Evolutionary conservation across 2,797 vertebrate genomes (phyloP), one percentile per base, ranked within the genome.

Genomic region (Chromobotia macracanthus): DNA sequence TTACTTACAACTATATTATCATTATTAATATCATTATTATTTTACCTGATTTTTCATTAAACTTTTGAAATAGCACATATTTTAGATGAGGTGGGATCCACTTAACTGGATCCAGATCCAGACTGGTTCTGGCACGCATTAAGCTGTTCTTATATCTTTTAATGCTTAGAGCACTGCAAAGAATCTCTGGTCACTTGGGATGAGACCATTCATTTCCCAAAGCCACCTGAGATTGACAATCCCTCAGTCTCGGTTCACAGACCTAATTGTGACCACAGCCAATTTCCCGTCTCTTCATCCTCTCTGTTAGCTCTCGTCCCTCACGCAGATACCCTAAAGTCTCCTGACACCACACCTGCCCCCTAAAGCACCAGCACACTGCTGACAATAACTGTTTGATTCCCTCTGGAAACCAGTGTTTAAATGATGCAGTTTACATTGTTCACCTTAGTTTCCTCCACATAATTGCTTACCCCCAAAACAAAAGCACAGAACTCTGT

Each of bases 311-410:
- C 69, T 55, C 25, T 53, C 38, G 0, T 31, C 50, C 5, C 48
- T 80, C 55, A 31, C 28, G 79, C 50, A 72, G 72, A 67, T 71
- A 53, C 64, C 15, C 53, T 31, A 18, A 69, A 60, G 31, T 66
- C 55, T 72, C 28, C 55, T 35, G 64, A 23, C 58, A 67, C 60
- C 70, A 71, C 41, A 80, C 70, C 51, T 80, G 25, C 21, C 35
- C 31, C 64, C 72, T 70, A 35, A 61, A 10, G 41, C 69, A 64
- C 65, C 25, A 46, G 46, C 64, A 55, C 58, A 53, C 76, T 83
- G 82, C 84, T 82, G 80, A 85, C 65, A 74, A 80, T 77, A 25
- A 60, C 41, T 0, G 31, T 71, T 77, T 64, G 66, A 68, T 35
- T 80, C 55, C 38, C 35, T 31, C 70, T 8, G 23, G 31, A 63